phyloP scores from a whole-genome alignment of 2,888 invertebrate genomes.

The Hoplodrina blanda region DNA sequence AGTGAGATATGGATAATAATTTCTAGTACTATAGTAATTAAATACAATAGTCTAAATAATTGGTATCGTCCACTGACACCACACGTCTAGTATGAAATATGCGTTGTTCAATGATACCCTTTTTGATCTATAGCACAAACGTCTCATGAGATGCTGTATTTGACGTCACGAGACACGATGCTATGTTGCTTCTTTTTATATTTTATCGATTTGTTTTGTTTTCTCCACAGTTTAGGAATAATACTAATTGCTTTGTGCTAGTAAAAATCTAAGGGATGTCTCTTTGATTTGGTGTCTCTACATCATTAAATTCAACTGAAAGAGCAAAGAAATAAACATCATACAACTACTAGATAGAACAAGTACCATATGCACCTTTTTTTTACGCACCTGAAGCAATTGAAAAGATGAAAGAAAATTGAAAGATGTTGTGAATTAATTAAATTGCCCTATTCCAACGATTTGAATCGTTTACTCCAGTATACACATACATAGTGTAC shows the following conservation, averaged over 20 bases:
- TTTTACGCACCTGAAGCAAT: too few species aligned
- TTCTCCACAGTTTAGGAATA: background rate
- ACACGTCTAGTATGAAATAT: conserved; percentile 17
- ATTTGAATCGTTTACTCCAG: too few species aligned
- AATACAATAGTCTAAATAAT: conserved; percentile 23
- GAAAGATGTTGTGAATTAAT: too few species aligned
- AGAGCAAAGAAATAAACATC: background rate
- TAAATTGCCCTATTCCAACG: too few species aligned
- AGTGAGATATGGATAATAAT: conserved; percentile 45
- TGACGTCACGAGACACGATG: conserved; percentile 1
- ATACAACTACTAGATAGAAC: background rate
- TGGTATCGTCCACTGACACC: conserved; percentile 30
- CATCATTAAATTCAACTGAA: background rate
- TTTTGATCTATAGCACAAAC: conserved; percentile 30
- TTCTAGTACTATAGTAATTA: conserved; percentile 14
- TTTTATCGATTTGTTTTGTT: conserved; percentile 9
- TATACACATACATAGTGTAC: too few species aligned
- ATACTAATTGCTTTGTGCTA: background rate
- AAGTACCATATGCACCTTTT: too few species aligned
- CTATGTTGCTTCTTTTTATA: background rate
- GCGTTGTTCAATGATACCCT: conserved; percentile 24
- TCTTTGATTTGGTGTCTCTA: background rate
- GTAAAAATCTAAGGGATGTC: background rate
- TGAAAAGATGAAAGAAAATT: too few species aligned
- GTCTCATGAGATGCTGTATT: conserved; percentile 20